Evolutionary conservation across 92 coral and sea anemone species (phyloP).

Genomic region (Muricea muricata): DNA sequence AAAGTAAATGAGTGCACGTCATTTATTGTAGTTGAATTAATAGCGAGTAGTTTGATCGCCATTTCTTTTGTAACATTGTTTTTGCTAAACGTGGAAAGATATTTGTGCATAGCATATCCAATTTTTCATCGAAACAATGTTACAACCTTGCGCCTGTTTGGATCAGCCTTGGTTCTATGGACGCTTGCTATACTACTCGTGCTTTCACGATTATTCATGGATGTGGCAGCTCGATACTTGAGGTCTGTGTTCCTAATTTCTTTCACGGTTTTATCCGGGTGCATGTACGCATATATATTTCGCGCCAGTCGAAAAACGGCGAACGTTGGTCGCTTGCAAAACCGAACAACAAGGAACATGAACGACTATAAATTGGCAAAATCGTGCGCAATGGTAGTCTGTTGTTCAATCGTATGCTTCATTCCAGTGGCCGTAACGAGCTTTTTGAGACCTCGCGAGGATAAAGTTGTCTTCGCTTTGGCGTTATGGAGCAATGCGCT

Average conservation of each 20-base stretch:
- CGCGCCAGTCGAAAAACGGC: background rate
- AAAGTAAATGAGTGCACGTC: background rate
- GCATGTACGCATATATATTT: background rate
- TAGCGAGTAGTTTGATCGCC: background rate
- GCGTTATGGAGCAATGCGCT: background rate
- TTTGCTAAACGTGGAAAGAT: slow-evolving; percentile 6
- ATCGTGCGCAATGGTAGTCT: background rate
- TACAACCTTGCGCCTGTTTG: background rate
- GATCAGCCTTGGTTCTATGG: background rate
- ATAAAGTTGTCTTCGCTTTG: background rate
- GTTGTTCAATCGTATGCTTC: background rate
- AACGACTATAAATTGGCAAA: background rate
- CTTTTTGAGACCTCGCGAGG: background rate
- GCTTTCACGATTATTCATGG: background rate
- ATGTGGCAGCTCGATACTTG: background rate
- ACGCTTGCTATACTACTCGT: background rate
- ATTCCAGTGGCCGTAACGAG: background rate
- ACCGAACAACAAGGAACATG: background rate
- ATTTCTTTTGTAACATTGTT: background rate
- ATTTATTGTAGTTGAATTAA: background rate
- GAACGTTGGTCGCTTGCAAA: background rate
- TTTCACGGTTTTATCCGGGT: background rate
- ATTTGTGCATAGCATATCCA: background rate
- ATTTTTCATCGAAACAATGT: background rate
- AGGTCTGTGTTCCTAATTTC: background rate